Conservation (phyloP, 2,888 invertebrate genomes). For the Euclidia mi region DNA sequence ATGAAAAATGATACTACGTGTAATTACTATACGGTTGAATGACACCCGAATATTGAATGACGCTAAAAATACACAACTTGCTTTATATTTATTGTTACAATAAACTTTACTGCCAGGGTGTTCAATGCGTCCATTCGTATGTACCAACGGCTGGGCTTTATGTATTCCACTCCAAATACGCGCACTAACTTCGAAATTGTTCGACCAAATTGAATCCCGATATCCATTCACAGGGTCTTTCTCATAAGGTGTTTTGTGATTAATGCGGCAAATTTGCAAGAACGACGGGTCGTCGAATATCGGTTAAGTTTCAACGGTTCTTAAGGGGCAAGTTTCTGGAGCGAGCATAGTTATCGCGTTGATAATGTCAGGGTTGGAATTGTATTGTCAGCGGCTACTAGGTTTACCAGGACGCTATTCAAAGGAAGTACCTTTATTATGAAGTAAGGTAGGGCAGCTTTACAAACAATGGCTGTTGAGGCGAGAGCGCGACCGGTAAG, state of each 20-base stretch:
- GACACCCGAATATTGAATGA: conserved; percentile 23
- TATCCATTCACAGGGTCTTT: conserved; percentile 61
- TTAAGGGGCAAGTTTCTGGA: conserved; percentile 48
- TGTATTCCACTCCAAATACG: conserved; percentile 24
- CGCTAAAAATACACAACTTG: conserved; percentile 24
- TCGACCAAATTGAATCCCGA: conserved; percentile 62
- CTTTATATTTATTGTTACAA: conserved; percentile 24
- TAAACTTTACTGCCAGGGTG: conserved; percentile 33
- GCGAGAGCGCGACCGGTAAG: conserved; percentile 75
- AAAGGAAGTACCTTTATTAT: conserved; percentile 81
- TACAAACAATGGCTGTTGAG: conserved; percentile 80
- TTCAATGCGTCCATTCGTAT: conserved; percentile 36
- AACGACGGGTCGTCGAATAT: conserved; percentile 59
- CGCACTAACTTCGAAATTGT: conserved; percentile 48
- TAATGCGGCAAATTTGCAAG: conserved; percentile 72
- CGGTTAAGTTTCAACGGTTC: conserved; percentile 64
- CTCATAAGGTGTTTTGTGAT: conserved; percentile 68
- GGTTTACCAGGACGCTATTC: conserved; percentile 63
- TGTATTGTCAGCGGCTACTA: conserved; percentile 69
- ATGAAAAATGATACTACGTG: too few relatives aligned
- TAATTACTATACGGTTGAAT: conserved; percentile 1
- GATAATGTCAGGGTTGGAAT: conserved; percentile 64
- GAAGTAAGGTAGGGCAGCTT: conserved; percentile 74
- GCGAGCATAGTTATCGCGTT: conserved; percentile 61
- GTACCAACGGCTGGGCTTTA: conserved; percentile 16